Conservation (phyloP, 1,140 invertebrate genomes). For the Leptopilina clavipes region DNA sequence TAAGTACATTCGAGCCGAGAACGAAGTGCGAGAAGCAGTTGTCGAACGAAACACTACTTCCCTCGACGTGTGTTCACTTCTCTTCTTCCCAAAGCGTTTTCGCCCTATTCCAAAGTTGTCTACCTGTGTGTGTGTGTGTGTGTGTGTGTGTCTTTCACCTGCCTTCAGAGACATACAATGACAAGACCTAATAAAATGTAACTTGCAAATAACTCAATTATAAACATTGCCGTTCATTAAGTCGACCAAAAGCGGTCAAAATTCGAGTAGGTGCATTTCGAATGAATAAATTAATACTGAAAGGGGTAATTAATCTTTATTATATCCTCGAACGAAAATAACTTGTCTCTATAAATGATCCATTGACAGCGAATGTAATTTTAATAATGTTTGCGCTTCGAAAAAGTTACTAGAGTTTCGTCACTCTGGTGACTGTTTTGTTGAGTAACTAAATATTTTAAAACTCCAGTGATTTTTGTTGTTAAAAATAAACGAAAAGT, state of each 20-base stretch:
- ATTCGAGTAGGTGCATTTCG: neutral
- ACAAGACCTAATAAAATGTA: conserved; percentile 2
- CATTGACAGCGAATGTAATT: too few relatives aligned
- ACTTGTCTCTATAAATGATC: too few relatives aligned
- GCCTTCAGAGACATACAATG: neutral
- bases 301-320: neutral
- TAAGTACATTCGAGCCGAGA: conserved; percentile 13
- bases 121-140: neutral
- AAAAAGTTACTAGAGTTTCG: too few relatives aligned
- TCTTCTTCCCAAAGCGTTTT: conserved; percentile 23
- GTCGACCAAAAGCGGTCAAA: neutral
- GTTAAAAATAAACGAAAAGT: too few relatives aligned
- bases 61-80: conserved; percentile 3
- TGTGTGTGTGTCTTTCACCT: conserved; percentile 12
- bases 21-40: conserved; percentile 18
- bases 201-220: neutral
- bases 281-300: neutral
- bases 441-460: too few relatives aligned
- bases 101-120: neutral
- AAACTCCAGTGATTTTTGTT: too few relatives aligned
- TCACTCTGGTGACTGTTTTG: too few relatives aligned
- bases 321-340: too few relatives aligned
- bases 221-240: neutral
- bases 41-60: conserved; percentile 29
- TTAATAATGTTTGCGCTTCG: too few relatives aligned